Evolutionary conservation across 2,113 vertebrate species (phyloP).

Genomic region (Mobula hypostoma): DNA sequence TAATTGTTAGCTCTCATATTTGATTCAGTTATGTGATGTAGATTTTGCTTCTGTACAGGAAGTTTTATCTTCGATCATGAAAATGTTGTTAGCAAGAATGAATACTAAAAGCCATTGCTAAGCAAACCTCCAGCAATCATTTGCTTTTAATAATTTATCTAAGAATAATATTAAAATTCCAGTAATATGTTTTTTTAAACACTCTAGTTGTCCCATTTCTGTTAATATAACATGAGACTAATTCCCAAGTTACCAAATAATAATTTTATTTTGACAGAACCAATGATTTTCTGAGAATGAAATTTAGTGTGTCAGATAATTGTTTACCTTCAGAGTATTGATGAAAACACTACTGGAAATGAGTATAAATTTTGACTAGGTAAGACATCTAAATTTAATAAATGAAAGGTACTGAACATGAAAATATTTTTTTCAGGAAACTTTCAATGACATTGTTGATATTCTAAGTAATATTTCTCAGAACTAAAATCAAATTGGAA

Average conservation of each 20-base stretch:
- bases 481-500: background rate
- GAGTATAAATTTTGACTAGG: background rate
- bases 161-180: background rate
- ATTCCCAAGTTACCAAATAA: background rate
- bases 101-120: background rate
- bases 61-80: background rate
- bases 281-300: background rate
- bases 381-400: background rate
- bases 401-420: background rate
- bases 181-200: no score
- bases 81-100: background rate
- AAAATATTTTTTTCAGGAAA: background rate
- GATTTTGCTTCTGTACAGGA: background rate
- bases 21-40: background rate
- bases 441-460: background rate
- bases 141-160: constrained; percentile 11
- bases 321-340: background rate
- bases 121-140: background rate
- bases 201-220: background rate
- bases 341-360: background rate
- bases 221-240: background rate
- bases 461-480: background rate
- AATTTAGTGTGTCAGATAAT: background rate
- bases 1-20: background rate
- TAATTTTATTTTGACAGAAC: background rate